Evolutionary conservation across 2,797 vertebrate genomes (phyloP), one percentile per base, ranked within the genome.

Genomic region (Sebastes cheni): DNA sequence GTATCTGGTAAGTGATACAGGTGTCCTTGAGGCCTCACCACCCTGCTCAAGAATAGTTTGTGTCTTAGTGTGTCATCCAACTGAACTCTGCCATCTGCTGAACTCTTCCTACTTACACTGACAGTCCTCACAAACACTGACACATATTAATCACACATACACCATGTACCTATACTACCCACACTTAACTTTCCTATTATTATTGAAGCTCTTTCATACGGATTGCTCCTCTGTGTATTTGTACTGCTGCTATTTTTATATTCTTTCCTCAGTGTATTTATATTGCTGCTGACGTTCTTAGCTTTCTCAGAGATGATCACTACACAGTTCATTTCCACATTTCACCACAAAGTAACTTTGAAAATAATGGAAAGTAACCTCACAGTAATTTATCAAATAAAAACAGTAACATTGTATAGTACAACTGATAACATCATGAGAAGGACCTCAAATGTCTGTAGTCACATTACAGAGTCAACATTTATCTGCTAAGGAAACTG

Each of bases 41-140:
- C 13, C 1, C 67, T 30, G 62, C 61, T 78, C 60, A 66, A 68
- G 55, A 75, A 72, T 68, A 86, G 60, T 67, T 67, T 73, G 1
- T 42, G 66, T 72, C 56, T 58, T 5, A 2, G 36, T 52, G 56
- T 46, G 29, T 75, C 76, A 79, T 23, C 67, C 13, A 81, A 42
- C 36, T 79, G 65, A 89, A 82, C 80, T 85, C 72, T 80, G 85
- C 82, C 84, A 84, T 80, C 83, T 89, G 83, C 84, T 85, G 83
- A 89, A 83, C 70, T 87, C 34, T 74, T 36, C 59, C 66, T 71
- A 76, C 87, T 86, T 59, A 71, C 73, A 55, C 55, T 65, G 60
- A 79, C 52, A 77, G 29, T 55, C 29, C 68, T 77, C 50, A 52
- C 50, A 69, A 25, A 71, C 73, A 55, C 55, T 65, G 59, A 79